Conservation (phyloP, 2,113 vertebrate genomes). For the Caracal caracal region DNA sequence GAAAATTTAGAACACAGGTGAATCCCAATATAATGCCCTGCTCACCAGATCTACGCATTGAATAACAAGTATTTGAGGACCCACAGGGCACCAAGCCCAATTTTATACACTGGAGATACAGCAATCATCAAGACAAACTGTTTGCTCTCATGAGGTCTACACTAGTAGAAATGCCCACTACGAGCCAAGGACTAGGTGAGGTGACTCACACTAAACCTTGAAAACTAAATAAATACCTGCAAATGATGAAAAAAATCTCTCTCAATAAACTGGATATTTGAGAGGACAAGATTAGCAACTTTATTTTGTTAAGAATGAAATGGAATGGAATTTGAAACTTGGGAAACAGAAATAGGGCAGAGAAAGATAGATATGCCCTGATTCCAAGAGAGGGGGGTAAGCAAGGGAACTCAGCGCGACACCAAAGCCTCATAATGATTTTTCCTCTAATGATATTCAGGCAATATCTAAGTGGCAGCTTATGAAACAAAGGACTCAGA, state of each 20-base stretch:
- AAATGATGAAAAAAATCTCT: constrained; percentile 24
- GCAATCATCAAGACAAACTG: not conserved
- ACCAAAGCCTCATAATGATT: not conserved
- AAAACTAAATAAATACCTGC: constrained; percentile 36
- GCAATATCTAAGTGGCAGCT: not conserved
- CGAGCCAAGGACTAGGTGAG: not conserved
- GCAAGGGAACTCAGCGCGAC: not conserved
- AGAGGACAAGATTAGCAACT: not conserved
- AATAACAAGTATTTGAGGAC: not conserved
- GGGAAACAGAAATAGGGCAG: not conserved
- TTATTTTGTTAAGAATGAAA: constrained; percentile 36
- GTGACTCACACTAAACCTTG: not conserved
- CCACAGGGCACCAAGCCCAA: not conserved
- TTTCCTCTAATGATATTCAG: not conserved
- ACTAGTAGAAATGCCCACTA: not conserved
- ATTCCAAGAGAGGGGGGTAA: not conserved
- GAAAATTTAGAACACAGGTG: not conserved
- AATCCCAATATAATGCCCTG: not conserved
- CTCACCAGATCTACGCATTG: not conserved
- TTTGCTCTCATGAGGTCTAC: not conserved
- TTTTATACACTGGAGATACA: not conserved
- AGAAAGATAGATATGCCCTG: not conserved
- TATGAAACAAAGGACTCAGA: constrained; percentile 49
- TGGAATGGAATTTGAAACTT: not conserved
- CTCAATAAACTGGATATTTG: not conserved